Evolutionary conservation across 2,888 invertebrate genomes (phyloP), one percentile per base, ranked within the genome.

Genomic region (Melieria crassipennis): DNA sequence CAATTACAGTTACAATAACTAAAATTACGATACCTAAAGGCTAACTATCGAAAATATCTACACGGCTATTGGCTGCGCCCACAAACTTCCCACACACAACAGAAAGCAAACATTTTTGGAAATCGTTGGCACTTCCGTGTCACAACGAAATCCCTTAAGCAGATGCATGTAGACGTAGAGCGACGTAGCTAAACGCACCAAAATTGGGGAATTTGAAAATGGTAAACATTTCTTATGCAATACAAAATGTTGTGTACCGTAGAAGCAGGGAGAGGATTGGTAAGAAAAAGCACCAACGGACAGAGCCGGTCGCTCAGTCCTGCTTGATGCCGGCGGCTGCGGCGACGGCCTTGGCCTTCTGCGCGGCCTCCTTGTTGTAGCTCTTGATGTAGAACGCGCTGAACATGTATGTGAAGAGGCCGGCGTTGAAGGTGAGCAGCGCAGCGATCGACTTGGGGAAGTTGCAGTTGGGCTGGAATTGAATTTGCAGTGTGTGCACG

Each of bases 401-500:
- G 80, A 94, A 94, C 88, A 94, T 90, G 80, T 93, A 94, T 4
- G 93, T 88, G 85, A 94, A 94, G 6, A 93, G 87, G 0, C 89
- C 87, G 13, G 93, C 90, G 81, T 94, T 93, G 65, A 92, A 87
- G 0, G 89, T 87, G 16, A 94, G 88, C 63, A 94, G 87, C 75
- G 90, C 89, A 62, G 91, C 90, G 77, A 94, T 89, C 11, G 88
- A 84, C 80, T 92, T 93, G 0, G 94, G 93, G 79, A 92, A 91
- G 82, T 91, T 90, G 85, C 93, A 93, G 76, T 90, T 91, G 75
- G 90, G 88, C 76, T 89, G 88, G 80, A 92, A 90, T 88, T 91
- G 89, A 6, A 92, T 89, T 77, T 88, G 88, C 67, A 90, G 84
- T 79, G 92, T 91, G 84, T 94, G 94, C 69, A 91, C 88, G 82